Base-by-base conservation (phyloP, 2,113 vertebrate genomes). In the Kryptolebias marmoratus region DNA sequence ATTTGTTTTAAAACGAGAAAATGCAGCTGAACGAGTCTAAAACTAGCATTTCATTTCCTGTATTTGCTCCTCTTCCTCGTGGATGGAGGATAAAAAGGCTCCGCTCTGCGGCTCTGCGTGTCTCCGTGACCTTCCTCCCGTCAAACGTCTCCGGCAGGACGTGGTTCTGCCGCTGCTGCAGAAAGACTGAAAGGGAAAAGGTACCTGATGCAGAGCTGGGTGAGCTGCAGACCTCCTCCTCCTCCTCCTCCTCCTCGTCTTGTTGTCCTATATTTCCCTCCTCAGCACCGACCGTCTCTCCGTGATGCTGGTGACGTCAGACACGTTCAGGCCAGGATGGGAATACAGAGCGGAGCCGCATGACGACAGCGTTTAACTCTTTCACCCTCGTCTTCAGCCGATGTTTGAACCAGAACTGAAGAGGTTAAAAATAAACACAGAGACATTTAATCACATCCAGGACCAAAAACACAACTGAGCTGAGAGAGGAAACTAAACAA, bases 181-280 rank as follows among this genome's bases (percentile, higher is more conserved):
- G 63, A 62, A 42, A 54, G 49, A 62, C 55, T 22, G 42, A 9
- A 14, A 22, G 13, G 22, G n/a, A 66, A 66, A 32, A 66, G 47
- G 0, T 60, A 74, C 72, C 63, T 74, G 72, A 60, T 52, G 63
- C 45, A 12, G 53, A 42, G 54, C n/a, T 73, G 42, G 18, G 32
- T 0, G 64, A 0, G 11, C 79, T 68, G 80, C 77, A 75, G 77
- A 71, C 62, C 76, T 75, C 45, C 64, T 75, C 71, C 55, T 69
- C 60, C 47, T 79, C 56, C 30, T 77, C 68, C 47, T 69, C 42
- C 27, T 70, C 75, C 49, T 81, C 39, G 57, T 80, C n/a, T 57
- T 49, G 16, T 12, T 84, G 76, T 87, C 83, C 87, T 82, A 83
- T 71, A 81, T 84, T 80, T 69, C 59, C 81, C 75, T 61, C 10